A percentile compares a stretch with the other conserved stretches of the same genome.
These are phyloP conservation scores for Thalpophila matura DNA, from an alignment of 2,888 invertebrate species.

Conservation along the genomic window DNA sequence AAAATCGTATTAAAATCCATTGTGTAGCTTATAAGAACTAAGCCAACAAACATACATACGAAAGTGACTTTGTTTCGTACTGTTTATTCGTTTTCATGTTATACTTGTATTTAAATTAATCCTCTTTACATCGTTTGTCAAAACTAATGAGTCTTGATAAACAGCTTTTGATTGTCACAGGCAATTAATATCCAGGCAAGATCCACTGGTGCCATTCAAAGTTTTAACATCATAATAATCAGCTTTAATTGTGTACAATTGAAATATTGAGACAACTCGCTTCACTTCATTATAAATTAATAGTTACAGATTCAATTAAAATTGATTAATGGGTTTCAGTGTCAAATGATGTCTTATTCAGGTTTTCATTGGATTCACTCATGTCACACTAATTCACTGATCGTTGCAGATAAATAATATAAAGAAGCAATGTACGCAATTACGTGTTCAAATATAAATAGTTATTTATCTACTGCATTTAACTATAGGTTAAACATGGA, in stretches of 20 bases:
- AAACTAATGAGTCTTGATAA: slow-evolving; percentile 5
- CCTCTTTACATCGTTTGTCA: background rate
- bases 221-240: background rate
- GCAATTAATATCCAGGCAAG: background rate
- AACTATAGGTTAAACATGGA: too few species aligned
- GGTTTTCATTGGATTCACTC: background rate
- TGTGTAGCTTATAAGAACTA: too few species aligned
- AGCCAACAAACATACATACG: too few species aligned
- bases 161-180: background rate
- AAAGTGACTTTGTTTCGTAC: too few species aligned
- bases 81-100: slow-evolving; percentile 4
- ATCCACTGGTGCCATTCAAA: too few species aligned
- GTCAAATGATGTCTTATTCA: background rate
- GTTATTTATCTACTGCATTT: too few species aligned
- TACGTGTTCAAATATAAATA: too few species aligned
- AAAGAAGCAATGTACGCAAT: too few species aligned
- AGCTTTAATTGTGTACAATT: background rate
- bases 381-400: too few species aligned
- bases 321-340: background rate
- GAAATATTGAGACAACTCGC: background rate
- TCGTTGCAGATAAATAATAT: too few species aligned
- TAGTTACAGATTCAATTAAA: background rate
- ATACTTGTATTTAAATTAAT: background rate
- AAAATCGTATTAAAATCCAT: too few species aligned
- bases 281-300: background rate